Evolutionary conservation across 1,140 invertebrate species (phyloP), one percentile per base, ranked within the genome.

Genomic region (Drosophila pallidifrons): DNA sequence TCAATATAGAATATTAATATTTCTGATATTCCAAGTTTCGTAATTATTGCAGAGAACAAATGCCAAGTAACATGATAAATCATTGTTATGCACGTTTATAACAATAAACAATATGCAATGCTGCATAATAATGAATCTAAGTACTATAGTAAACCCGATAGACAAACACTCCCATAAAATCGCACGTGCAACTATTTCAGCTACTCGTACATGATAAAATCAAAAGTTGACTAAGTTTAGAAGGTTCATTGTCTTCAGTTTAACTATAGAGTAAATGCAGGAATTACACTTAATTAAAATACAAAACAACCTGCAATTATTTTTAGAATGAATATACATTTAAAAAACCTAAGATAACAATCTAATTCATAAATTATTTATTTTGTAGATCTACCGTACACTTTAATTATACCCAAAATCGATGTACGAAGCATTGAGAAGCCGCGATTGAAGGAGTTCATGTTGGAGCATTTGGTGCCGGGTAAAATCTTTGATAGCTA

Each of bases 381-480:
- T 38, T 25, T 93, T 93, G 5, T 93, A 95, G 94, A 94, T 82
- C 93, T 94, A 60, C 93, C 94, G 3, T 95, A 94, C 74, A 95
- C 94, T 72, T 93, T 95, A 73, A 93, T 95, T 73, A 94, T 94
- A 58, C 94, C 94, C 10, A 92, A 93, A 81, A 94, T 93, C 65
- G 91, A 95, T 91, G 92, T 93, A 57, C 93, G 93, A 11, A 93
- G 83, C 15, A 93, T 93, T 64, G 92, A 93, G 55, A 92, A 93
- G 41, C 93, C 93, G 25, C 92, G 88, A 13, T 80, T 95, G 3
- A 94, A 94, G 77, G 93, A 93, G 69, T 92, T 95, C 57, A 91
- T 95, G 55, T 79, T 94, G 69, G 94, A 94, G 63, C 94, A 95
- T 82, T 93, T 95, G 68, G 93, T 95, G 38, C 91, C 93, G 2